A percentile compares a stretch with the other conserved stretches of the same genome.
Conservation (phyloP, 2,888 invertebrate species). For the Coleophora flavipennella region DNA sequence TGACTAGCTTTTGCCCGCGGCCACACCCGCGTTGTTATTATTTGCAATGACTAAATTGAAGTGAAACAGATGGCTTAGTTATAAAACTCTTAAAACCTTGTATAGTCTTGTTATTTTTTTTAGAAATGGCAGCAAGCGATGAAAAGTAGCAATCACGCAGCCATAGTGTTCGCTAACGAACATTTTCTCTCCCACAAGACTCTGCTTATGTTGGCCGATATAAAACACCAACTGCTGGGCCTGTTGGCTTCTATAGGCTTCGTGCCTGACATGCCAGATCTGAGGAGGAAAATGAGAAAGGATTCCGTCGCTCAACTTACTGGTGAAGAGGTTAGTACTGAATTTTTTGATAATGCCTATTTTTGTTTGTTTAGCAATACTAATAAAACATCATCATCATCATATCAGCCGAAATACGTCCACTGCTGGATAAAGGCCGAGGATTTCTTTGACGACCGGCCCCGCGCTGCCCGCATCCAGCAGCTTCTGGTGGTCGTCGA, state of each 20-base stretch:
- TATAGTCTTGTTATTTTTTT: no score
- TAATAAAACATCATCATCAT: not conserved
- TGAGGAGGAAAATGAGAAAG: constrained; percentile 63
- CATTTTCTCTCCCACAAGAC: constrained; percentile 88
- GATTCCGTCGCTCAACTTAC: constrained; percentile 79
- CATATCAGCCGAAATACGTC: no score
- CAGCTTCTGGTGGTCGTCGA: no score
- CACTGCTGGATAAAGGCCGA: no score
- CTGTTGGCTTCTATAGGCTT: constrained; percentile 84
- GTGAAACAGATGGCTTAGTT: no score
- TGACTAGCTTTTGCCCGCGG: no score
- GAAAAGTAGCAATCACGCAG: constrained; percentile 78
- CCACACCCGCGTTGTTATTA: no score
- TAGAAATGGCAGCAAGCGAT: constrained; percentile 86
- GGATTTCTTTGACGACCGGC: no score
- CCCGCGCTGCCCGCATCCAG: no score
- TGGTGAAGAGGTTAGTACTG: constrained; percentile 69
- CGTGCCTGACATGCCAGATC: constrained; percentile 76
- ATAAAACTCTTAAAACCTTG: no score
- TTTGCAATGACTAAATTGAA: no score
- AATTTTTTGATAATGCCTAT: not conserved
- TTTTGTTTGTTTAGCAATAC: not conserved
- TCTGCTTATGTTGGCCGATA: constrained; percentile 87
- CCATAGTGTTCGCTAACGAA: constrained; percentile 84
- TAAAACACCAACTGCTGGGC: constrained; percentile 86